phyloP scores from a whole-genome alignment of 2,113 vertebrate genomes.

The Otolemur garnettii region DNA sequence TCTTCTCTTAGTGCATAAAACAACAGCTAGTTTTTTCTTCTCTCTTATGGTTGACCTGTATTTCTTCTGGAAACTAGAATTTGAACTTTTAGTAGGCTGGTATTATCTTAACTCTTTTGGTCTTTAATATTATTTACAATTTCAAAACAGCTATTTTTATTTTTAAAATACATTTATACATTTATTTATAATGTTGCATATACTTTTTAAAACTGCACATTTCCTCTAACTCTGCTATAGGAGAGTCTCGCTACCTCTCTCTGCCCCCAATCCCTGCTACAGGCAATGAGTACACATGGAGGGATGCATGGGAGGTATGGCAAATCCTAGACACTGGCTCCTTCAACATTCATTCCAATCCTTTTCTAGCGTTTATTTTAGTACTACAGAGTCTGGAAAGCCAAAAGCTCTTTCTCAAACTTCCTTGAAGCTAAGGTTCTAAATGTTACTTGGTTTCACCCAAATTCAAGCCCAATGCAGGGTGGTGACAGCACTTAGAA shows the following conservation, averaged over 20 bases:
- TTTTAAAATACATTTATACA: neutral
- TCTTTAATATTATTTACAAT: slow-evolving; percentile 31
- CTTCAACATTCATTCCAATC: neutral
- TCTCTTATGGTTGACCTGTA: slow-evolving; percentile 98
- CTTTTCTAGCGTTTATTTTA: neutral
- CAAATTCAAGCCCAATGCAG: neutral
- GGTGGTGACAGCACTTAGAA: neutral
- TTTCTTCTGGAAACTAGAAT: slow-evolving; percentile 97
- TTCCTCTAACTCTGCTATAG: neutral
- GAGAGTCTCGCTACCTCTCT: neutral
- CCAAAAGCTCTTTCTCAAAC: neutral
- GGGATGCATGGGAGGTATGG: neutral
- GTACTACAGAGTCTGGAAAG: neutral
- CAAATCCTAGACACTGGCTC: neutral
- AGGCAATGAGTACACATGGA: neutral
- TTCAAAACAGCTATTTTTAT: neutral
- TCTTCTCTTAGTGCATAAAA: slow-evolving; percentile 91
- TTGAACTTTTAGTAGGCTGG: neutral
- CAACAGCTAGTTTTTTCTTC: slow-evolving; percentile 96
- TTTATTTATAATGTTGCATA: neutral
- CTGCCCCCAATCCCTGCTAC: neutral
- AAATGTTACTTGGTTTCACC: neutral
- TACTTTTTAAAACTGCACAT: neutral
- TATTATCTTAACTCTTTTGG: slow-evolving; percentile 13
- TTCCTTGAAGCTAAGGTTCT: slow-evolving; percentile 34